Evolutionary conservation across 2,888 invertebrate genomes (phyloP).

Genomic region (Buathra laborator): DNA sequence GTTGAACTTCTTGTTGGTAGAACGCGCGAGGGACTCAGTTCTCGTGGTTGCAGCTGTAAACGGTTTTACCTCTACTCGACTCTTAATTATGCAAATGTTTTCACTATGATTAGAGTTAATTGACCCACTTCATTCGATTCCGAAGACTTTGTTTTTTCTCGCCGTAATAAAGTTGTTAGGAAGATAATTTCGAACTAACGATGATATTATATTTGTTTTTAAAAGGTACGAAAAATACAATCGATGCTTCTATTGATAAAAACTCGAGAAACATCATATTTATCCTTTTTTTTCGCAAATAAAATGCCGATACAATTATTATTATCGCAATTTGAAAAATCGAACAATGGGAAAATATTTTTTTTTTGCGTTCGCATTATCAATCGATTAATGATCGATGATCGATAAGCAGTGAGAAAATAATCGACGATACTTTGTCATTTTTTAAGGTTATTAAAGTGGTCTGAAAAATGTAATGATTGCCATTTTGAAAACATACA

Average conservation of each 20-base stretch:
- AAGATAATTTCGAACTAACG: not conserved
- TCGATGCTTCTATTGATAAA: not conserved
- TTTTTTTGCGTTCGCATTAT: not conserved
- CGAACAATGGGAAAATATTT: not conserved
- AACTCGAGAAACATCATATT: not conserved
- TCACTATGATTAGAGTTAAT: slow-evolving; percentile 14
- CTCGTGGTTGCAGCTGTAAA: slow-evolving; percentile 5
- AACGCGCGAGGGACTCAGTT: slow-evolving; percentile 7
- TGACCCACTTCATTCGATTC: not conserved
- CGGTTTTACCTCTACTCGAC: slow-evolving; percentile 13
- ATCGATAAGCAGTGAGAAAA: no score
- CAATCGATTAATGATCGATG: no score
- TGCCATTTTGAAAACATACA: no score
- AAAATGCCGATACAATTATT: not conserved
- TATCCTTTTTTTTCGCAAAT: not conserved
- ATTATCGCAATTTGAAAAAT: not conserved
- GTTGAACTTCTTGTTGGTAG: slow-evolving; percentile 37
- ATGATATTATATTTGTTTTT: not conserved
- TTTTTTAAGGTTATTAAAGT: no score
- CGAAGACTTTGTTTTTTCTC: not conserved
- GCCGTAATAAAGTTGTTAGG: not conserved
- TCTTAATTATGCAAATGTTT: slow-evolving; percentile 49
- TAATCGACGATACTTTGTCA: no score
- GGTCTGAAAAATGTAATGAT: no score
- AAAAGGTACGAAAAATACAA: not conserved